phyloP scores from a whole-genome alignment of 53 echinoderm and acorn worm species.

The Paracentrotus lividus region DNA sequence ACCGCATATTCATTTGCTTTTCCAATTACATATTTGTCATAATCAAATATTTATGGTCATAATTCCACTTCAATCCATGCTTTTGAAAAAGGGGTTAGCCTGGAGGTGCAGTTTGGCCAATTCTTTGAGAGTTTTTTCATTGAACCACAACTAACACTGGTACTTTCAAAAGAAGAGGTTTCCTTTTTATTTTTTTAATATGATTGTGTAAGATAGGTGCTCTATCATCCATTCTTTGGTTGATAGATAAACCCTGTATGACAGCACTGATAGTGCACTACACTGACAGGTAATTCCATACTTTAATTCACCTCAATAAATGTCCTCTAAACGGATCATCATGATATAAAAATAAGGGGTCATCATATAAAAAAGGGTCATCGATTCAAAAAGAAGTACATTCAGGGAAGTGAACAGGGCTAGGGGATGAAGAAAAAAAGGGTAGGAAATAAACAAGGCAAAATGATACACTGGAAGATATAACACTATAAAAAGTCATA shows the following conservation, averaged over 20 bases:
- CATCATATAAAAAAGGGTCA: not conserved
- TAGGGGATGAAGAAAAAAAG: not conserved
- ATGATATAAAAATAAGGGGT: too few relatives aligned
- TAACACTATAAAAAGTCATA: not conserved
- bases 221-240: constrained; percentile 12
- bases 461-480: not conserved
- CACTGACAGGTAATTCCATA: not conserved
- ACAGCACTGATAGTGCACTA: not conserved
- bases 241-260: not conserved
- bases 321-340: not conserved
- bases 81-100: not conserved
- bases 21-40: constrained; percentile 11
- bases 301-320: not conserved
- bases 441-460: not conserved
- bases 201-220: not conserved
- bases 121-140: not conserved
- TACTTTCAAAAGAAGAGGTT: not conserved
- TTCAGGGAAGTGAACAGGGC: not conserved
- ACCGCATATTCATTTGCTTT: not conserved
- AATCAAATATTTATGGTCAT: constrained; percentile 19
- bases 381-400: not conserved
- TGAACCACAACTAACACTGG: not conserved
- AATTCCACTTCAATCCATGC: not conserved
- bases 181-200: not conserved
- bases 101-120: not conserved